phyloP scores from a whole-genome alignment of 2,888 invertebrate species.

The Graphium colonna region DNA sequence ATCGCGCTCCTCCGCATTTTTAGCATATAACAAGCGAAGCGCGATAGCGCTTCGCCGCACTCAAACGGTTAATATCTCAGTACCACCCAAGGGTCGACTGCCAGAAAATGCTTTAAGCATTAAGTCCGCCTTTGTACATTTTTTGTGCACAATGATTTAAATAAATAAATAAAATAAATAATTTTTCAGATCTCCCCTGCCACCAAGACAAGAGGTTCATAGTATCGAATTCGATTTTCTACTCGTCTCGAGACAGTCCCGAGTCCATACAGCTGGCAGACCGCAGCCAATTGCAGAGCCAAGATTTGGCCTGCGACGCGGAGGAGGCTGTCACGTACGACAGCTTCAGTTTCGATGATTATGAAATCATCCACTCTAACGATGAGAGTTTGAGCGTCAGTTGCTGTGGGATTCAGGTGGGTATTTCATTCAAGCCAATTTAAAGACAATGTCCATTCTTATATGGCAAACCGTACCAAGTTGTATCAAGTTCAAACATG shows the following conservation, averaged over 20 bases:
- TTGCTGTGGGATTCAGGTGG: slow-evolving; percentile 26
- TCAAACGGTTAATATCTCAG: too few relatives aligned
- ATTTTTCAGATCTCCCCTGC: slow-evolving; percentile 60
- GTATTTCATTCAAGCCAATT: too few relatives aligned
- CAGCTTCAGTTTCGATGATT: slow-evolving; percentile 63
- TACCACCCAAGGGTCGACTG: neutral
- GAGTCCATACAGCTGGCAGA: slow-evolving; percentile 20
- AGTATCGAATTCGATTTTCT: slow-evolving; percentile 57
- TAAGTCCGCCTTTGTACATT: too few relatives aligned
- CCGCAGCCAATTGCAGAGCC: slow-evolving; percentile 2
- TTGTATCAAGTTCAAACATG: too few relatives aligned
- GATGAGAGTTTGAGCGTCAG: slow-evolving; percentile 46
- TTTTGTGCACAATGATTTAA: too few relatives aligned
- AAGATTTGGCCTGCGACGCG: slow-evolving; percentile 43
- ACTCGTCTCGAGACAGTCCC: slow-evolving; percentile 42
- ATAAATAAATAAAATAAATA: neutral
- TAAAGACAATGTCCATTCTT: too few relatives aligned
- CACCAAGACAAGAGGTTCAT: slow-evolving; percentile 60
- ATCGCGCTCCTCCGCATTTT: too few relatives aligned
- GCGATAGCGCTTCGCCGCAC: too few relatives aligned
- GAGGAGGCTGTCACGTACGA: slow-evolving; percentile 62
- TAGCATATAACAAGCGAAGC: too few relatives aligned
- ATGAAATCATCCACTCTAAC: slow-evolving; percentile 58
- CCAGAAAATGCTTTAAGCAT: too few relatives aligned
- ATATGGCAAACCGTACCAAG: too few relatives aligned